A percentile compares a stretch with the other conserved stretches of the same genome.
Conservation (phyloP, 2,113 vertebrate species). For the Aleadryas rufinucha region DNA sequence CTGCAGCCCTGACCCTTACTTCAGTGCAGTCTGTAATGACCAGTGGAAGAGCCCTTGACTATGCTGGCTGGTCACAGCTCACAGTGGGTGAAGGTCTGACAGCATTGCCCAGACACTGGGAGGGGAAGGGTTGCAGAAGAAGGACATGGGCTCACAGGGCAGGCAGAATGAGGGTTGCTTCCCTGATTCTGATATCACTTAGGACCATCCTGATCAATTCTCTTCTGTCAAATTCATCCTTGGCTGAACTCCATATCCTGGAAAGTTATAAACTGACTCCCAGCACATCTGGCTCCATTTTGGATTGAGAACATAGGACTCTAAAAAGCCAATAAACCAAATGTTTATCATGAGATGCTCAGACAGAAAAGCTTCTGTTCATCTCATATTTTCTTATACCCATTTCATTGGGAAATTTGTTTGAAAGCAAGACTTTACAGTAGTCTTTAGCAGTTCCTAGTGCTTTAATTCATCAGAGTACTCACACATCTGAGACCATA, state of each 20-base stretch:
- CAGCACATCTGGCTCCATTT: neutral
- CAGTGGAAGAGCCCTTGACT: neutral
- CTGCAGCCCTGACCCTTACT: neutral
- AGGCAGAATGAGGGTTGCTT: neutral
- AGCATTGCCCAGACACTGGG: neutral
- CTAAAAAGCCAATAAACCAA: neutral
- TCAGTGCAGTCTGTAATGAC: neutral
- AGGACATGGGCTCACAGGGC: fast-evolving
- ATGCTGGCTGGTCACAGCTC: fast-evolving
- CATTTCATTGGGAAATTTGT: neutral
- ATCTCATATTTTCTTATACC: neutral
- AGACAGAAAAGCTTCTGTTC: neutral
- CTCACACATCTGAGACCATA: neutral
- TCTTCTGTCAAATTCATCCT: neutral
- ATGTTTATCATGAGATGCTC: neutral
- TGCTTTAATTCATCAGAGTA: neutral
- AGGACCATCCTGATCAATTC: neutral
- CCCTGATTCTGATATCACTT: fast-evolving
- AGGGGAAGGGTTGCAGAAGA: neutral
- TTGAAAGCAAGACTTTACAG: neutral
- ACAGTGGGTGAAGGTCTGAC: neutral
- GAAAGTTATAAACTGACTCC: neutral
- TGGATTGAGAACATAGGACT: neutral
- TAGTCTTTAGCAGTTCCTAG: neutral
- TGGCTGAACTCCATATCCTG: neutral